These are phyloP conservation scores for Microcebus murinus DNA, from an alignment of 2,113 vertebrate genomes.

Conservation along the genomic window DNA sequence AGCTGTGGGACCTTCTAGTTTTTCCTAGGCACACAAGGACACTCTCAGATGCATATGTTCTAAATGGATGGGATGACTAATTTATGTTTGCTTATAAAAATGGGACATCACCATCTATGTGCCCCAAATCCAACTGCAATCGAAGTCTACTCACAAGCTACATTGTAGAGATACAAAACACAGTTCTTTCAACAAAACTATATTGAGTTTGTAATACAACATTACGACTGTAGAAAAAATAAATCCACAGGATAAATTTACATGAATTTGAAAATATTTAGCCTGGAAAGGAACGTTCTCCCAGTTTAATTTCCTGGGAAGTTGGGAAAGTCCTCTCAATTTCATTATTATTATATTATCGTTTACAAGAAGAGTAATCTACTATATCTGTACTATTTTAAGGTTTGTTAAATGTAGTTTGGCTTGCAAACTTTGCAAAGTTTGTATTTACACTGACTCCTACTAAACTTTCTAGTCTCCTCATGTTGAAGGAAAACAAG, in stretches of 20 bases:
- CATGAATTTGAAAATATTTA: neutral
- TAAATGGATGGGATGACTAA: neutral
- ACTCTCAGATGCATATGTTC: neutral
- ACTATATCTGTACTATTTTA: neutral
- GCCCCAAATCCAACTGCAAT: neutral
- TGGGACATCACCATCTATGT: neutral
- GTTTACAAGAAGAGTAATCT: neutral
- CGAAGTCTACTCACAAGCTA: neutral
- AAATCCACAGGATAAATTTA: neutral
- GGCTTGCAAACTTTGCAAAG: neutral
- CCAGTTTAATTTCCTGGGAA: neutral
- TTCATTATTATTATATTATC: neutral
- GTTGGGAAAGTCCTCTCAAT: neutral
- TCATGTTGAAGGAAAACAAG: slow-evolving; percentile 52
- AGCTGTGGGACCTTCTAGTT: neutral
- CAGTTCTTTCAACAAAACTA: neutral
- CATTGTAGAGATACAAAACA: neutral
- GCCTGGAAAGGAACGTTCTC: neutral
- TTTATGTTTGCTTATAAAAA: neutral
- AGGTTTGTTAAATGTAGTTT: neutral
- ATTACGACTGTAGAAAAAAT: neutral
- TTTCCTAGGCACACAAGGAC: neutral
- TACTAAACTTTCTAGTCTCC: slow-evolving; percentile 13
- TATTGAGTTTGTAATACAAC: neutral
- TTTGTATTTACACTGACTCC: neutral